Conservation (phyloP, 1,140 invertebrate genomes). For the Paracyclopina nana region DNA sequence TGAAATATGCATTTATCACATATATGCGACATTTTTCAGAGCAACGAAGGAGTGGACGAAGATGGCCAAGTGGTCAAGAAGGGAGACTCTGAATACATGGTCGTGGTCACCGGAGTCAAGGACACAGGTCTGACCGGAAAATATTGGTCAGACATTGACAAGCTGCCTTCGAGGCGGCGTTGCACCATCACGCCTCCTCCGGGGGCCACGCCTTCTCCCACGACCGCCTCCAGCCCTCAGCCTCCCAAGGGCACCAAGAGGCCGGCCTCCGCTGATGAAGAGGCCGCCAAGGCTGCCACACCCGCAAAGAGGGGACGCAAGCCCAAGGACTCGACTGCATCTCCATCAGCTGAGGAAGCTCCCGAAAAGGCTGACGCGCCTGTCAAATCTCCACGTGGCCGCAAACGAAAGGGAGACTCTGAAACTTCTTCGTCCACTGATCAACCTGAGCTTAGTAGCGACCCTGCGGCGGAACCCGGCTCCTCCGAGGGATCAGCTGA, state of each 20-base stretch:
- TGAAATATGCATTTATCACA: not conserved
- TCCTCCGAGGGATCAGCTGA: not conserved
- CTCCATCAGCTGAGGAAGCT: not conserved
- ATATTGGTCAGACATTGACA: conserved; percentile 13
- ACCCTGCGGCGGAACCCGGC: not conserved
- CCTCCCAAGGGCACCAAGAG: not conserved
- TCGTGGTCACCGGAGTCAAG: conserved; percentile 14
- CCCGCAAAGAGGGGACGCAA: not conserved
- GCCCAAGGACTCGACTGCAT: not conserved
- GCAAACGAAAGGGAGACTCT: not conserved
- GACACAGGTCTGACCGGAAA: conserved; percentile 15
- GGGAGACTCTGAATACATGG: conserved; percentile 11
- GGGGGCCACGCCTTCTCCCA: not conserved
- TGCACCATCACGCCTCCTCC: not conserved
- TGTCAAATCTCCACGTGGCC: not conserved
- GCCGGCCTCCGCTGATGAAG: not conserved
- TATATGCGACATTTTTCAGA: not conserved
- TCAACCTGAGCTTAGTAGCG: not conserved
- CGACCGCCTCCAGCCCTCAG: not conserved
- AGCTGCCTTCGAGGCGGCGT: conserved; percentile 2
- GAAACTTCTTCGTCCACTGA: not conserved
- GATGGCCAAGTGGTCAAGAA: conserved; percentile 9
- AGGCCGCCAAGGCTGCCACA: not conserved
- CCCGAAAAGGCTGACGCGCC: not conserved
- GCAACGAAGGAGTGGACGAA: not conserved